Conservation (phyloP, 2,113 vertebrate species). For the Gobiocypris rarus region DNA sequence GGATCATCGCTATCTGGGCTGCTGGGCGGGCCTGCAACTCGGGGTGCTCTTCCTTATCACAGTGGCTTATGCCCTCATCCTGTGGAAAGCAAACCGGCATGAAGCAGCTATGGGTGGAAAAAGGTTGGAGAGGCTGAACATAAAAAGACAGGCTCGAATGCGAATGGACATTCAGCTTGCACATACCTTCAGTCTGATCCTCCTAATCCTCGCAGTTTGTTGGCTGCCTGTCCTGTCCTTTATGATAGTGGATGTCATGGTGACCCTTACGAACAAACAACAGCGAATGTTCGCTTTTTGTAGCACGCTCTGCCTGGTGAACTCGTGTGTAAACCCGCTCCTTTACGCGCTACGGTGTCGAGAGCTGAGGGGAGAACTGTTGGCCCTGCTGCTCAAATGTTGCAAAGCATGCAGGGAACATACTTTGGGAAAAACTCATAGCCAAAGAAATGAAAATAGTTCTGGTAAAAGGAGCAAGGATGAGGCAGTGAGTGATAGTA, state of each 20-base stretch:
- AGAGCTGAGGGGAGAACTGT: slow-evolving; percentile 75
- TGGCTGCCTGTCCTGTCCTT: slow-evolving; percentile 86
- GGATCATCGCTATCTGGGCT: slow-evolving; percentile 75
- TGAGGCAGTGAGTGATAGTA: background rate
- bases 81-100: slow-evolving; percentile 87
- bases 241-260: slow-evolving; percentile 80
- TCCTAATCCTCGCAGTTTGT: slow-evolving; percentile 82
- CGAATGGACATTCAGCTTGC: slow-evolving; percentile 89
- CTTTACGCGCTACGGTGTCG: slow-evolving; percentile 87
- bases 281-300: slow-evolving; percentile 88
- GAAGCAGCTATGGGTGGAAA: slow-evolving; percentile 75
- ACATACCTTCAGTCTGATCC: slow-evolving; percentile 85
- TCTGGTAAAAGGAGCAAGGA: background rate
- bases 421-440: background rate
- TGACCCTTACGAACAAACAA: slow-evolving; percentile 62
- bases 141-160: slow-evolving; percentile 75
- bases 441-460: slow-evolving; percentile 48
- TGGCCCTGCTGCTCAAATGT: slow-evolving; percentile 47
- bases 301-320: slow-evolving; percentile 88
- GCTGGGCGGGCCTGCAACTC: slow-evolving; percentile 80
- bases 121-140: slow-evolving; percentile 61
- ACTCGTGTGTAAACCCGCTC: slow-evolving; percentile 88
- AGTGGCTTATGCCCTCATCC: slow-evolving; percentile 80
- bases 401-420: slow-evolving; percentile 45
- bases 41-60: slow-evolving; percentile 81